Evolutionary conservation across 2,888 invertebrate genomes (phyloP).

Genomic region (Drosophila limbata): DNA sequence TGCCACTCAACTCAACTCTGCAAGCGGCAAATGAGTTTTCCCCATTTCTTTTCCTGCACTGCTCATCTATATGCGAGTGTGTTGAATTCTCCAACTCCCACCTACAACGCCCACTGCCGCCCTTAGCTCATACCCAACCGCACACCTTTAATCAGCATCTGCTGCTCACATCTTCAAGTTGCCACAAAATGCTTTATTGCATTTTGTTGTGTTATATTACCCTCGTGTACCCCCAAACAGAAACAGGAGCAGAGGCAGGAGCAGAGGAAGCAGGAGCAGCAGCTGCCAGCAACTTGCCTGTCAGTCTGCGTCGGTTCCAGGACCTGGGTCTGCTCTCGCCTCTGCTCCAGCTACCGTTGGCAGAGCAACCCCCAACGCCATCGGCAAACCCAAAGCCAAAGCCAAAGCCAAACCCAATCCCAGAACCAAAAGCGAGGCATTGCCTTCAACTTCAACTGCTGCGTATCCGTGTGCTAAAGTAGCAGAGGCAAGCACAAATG

Average conservation of each 20-base stretch:
- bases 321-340: slow-evolving; percentile 29
- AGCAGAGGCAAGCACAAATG: slow-evolving; percentile 70
- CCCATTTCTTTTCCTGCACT: slow-evolving; percentile 50
- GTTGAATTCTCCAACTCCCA: slow-evolving; percentile 2
- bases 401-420: background rate
- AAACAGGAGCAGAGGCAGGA: slow-evolving; percentile 12
- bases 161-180: slow-evolving; percentile 82
- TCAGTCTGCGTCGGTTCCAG: slow-evolving; percentile 68
- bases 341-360: slow-evolving; percentile 16
- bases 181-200: slow-evolving; percentile 83
- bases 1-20: slow-evolving; percentile 58
- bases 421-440: slow-evolving; percentile 25
- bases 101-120: background rate
- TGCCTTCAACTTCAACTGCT: slow-evolving; percentile 15
- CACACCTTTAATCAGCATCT: slow-evolving; percentile 83
- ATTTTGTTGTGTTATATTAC: slow-evolving; percentile 82
- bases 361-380: slow-evolving; percentile 32
- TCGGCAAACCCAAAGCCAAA: slow-evolving; percentile 9
- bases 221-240: slow-evolving; percentile 60
- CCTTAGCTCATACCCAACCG: slow-evolving; percentile 53
- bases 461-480: slow-evolving; percentile 37
- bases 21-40: slow-evolving; percentile 74
- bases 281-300: slow-evolving; percentile 63
- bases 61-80: slow-evolving; percentile 52
- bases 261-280: slow-evolving; percentile 41